These are phyloP conservation scores for Drosophila lacertosa DNA, from an alignment of 1,140 invertebrate species.

Conservation along the genomic window DNA sequence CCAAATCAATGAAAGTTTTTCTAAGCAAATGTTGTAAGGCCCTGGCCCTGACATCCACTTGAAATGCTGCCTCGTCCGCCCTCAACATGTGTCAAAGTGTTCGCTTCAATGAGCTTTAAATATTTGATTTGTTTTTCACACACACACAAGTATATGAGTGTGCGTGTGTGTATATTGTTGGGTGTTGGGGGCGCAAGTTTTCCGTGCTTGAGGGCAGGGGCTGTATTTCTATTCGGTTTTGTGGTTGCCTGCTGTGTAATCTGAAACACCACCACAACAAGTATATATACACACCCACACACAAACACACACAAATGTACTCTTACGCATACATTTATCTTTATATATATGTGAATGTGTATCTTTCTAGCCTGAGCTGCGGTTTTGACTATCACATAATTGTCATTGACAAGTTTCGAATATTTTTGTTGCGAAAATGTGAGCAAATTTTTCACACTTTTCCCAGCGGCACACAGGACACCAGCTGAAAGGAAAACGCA, in stretches of 20 bases:
- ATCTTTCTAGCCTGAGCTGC: slow-evolving; percentile 1
- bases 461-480: neutral
- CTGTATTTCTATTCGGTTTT: slow-evolving; percentile 49
- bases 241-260: slow-evolving; percentile 61
- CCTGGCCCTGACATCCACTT: slow-evolving; percentile 48
- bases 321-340: neutral
- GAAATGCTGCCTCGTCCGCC: slow-evolving; percentile 32
- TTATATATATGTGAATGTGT: slow-evolving; percentile 6
- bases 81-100: slow-evolving; percentile 77
- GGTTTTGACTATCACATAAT: slow-evolving; percentile 52
- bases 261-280: slow-evolving; percentile 43
- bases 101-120: slow-evolving; percentile 79
- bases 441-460: slow-evolving; percentile 46
- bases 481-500: neutral
- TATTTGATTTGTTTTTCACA: slow-evolving; percentile 76
- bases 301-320: neutral
- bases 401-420: slow-evolving; percentile 55
- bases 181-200: slow-evolving; percentile 33
- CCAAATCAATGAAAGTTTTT: slow-evolving; percentile 46
- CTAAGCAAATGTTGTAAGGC: slow-evolving; percentile 33
- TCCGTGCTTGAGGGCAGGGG: slow-evolving; percentile 24
- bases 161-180: slow-evolving; percentile 2
- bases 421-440: slow-evolving; percentile 48
- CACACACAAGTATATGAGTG: neutral
- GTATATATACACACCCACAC: slow-evolving; percentile 31